Evolutionary conservation across 2,797 vertebrate species (phyloP).

Genomic region (Etheostoma nigrum): DNA sequence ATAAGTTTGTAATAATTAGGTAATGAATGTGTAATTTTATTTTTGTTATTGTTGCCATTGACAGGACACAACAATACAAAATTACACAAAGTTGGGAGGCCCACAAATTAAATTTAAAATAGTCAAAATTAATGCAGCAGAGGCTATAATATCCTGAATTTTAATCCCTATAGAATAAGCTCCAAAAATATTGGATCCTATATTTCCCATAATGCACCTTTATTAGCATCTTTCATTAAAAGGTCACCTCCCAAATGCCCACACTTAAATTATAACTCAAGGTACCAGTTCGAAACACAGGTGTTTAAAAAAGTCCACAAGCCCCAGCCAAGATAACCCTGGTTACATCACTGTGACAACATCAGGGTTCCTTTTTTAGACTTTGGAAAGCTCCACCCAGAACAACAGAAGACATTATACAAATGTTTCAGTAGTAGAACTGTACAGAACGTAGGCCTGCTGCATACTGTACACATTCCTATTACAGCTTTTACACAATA

Average conservation of each 20-base stretch:
- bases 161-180: neutral
- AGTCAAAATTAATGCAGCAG: neutral
- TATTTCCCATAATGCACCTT: neutral
- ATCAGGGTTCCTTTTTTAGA: neutral
- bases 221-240: neutral
- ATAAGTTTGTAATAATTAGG: no score
- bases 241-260: neutral
- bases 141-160: neutral
- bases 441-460: neutral
- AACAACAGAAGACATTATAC: neutral
- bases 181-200: neutral
- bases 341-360: neutral
- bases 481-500: constrained; percentile 26
- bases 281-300: neutral
- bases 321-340: neutral
- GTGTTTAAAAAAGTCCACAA: neutral
- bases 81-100: neutral
- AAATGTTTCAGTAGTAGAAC: neutral
- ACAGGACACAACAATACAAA: no score
- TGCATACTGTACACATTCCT: neutral
- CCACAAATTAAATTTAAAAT: neutral
- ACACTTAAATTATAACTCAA: neutral
- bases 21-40: no score
- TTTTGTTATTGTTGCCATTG: no score
- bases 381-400: neutral